Evolutionary conservation across 2,888 invertebrate genomes (phyloP).

Genomic region (Melieria omissa): DNA sequence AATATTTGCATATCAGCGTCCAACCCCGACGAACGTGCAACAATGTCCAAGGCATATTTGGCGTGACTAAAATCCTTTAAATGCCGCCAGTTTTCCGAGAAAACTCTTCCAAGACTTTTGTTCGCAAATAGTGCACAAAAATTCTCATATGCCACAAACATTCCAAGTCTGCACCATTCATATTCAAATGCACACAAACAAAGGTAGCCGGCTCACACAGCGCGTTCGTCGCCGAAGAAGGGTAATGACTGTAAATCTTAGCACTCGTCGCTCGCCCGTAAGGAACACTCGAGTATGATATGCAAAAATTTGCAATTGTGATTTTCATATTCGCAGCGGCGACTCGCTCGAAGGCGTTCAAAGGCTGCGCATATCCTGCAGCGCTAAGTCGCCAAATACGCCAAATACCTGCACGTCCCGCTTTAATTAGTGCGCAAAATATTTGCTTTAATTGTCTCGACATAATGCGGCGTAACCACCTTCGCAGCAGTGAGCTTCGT

Average conservation of each 20-base stretch:
- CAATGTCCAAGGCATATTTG: too few species aligned
- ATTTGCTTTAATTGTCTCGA: constrained; percentile 58
- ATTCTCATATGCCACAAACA: too few species aligned
- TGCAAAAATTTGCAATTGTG: constrained; percentile 15
- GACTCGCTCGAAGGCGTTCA: neutral
- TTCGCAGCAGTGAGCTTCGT: neutral
- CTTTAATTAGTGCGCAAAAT: constrained; percentile 62
- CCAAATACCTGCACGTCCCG: constrained; percentile 41
- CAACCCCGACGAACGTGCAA: neutral
- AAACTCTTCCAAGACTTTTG: too few species aligned
- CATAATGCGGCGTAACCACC: constrained; percentile 35
- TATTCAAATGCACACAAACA: too few species aligned
- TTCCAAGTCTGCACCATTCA: too few species aligned
- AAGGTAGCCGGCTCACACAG: neutral
- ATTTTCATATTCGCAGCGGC: constrained; percentile 27
- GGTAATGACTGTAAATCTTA: constrained; percentile 15
- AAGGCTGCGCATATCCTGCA: constrained; percentile 17
- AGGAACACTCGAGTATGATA: constrained; percentile 2
- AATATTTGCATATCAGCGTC: constrained; percentile 34
- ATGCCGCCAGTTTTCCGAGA: too few species aligned
- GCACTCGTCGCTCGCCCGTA: neutral
- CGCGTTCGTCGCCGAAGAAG: constrained; percentile 7
- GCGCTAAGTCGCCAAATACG: neutral
- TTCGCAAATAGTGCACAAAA: too few species aligned
- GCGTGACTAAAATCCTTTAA: too few species aligned